Evolutionary conservation across 1,140 invertebrate genomes (phyloP).

Genomic region (Theocolax elegans): DNA sequence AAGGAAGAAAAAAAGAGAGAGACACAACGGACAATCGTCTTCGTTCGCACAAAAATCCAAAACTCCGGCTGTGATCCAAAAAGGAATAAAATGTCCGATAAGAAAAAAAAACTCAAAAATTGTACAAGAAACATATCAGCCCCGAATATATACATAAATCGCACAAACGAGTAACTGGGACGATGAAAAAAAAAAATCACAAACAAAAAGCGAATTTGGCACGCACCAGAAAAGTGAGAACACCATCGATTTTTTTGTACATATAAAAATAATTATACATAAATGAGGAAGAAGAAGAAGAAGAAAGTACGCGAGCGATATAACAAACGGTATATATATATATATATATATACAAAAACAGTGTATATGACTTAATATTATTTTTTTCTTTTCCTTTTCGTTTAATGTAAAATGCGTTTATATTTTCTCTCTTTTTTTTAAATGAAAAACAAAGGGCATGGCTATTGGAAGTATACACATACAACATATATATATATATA

Average conservation of each 20-base stretch:
- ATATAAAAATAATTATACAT: slow-evolving; percentile 25
- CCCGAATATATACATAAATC: too few relatives aligned
- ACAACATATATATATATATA: neutral
- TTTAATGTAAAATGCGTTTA: too few relatives aligned
- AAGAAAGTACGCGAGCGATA: slow-evolving; percentile 7
- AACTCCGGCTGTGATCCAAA: slow-evolving; percentile 13
- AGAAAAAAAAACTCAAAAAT: neutral
- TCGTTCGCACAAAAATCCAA: neutral
- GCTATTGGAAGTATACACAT: neutral
- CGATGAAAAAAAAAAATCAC: neutral
- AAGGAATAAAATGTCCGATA: neutral
- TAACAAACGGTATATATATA: slow-evolving; percentile 16
- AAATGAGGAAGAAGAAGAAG: neutral
- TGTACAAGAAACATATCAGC: neutral
- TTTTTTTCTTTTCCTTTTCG: slow-evolving; percentile 30
- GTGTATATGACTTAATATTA: slow-evolving; percentile 31
- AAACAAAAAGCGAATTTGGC: slow-evolving; percentile 16
- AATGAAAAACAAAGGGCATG: slow-evolving; percentile 8
- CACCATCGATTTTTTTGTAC: slow-evolving; percentile 33
- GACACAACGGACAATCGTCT: neutral
- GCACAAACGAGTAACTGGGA: neutral
- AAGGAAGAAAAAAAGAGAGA: too few relatives aligned
- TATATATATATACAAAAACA: too few relatives aligned
- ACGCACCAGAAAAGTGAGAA: slow-evolving; percentile 10
- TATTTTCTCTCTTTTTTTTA: slow-evolving; percentile 14